Conservation (phyloP, 2,888 invertebrate genomes). For the Epirrhoe alternata region DNA sequence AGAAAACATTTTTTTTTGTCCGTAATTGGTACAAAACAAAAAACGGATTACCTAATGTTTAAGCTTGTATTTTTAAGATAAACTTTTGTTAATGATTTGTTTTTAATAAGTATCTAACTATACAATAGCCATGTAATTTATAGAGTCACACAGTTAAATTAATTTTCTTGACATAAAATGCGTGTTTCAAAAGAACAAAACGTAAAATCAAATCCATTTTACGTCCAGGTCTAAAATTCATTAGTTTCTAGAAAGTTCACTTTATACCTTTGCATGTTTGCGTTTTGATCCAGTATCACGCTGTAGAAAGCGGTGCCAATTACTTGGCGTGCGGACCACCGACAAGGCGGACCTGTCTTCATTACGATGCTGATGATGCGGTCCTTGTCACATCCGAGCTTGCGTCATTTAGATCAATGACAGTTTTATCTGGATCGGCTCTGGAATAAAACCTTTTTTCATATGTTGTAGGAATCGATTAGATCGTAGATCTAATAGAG, state of each 20-base stretch:
- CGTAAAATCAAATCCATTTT: not conserved
- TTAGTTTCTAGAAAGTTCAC: slow-evolving; percentile 7
- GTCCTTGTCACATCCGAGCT: slow-evolving; percentile 10
- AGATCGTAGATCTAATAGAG: too few relatives aligned
- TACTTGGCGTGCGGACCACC: slow-evolving; percentile 36
- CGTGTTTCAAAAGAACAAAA: not conserved
- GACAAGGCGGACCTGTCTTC: slow-evolving; percentile 25
- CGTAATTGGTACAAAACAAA: not conserved
- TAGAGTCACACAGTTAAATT: too few relatives aligned
- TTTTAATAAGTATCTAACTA: too few relatives aligned
- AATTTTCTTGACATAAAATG: not conserved
- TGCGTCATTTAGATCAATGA: not conserved
- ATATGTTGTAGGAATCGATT: too few relatives aligned
- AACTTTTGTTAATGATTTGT: too few relatives aligned
- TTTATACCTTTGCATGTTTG: slow-evolving; percentile 11
- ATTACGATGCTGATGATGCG: slow-evolving; percentile 21
- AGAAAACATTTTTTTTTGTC: not conserved
- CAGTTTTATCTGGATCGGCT: not conserved
- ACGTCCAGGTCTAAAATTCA: not conserved
- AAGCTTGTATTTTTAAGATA: too few relatives aligned
- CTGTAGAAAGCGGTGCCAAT: slow-evolving; percentile 45
- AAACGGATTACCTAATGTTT: too few relatives aligned
- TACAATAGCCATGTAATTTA: too few relatives aligned
- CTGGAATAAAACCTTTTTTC: not conserved
- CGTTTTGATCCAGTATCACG: slow-evolving; percentile 31